Evolutionary conservation across 2,797 vertebrate genomes (phyloP).

Genomic region (Oreortyx pictus): DNA sequence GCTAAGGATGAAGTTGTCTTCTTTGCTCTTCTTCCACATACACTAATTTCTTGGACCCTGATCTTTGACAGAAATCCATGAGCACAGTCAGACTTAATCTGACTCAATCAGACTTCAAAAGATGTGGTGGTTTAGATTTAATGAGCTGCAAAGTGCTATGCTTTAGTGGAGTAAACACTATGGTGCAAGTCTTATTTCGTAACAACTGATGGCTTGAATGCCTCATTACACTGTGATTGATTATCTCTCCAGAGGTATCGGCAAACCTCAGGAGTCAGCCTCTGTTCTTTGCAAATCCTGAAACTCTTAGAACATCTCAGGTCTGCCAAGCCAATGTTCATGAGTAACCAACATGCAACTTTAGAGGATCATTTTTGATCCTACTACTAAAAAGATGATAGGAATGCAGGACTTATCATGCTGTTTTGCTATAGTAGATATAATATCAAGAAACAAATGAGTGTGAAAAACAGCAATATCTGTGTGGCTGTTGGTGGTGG

Average conservation of each 20-base stretch:
- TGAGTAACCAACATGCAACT: not conserved
- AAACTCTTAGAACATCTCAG: not conserved
- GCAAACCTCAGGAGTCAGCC: not conserved
- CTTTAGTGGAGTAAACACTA: not conserved
- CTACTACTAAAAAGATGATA: not conserved
- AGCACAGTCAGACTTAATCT: not conserved
- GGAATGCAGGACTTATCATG: not conserved
- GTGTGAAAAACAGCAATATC: not conserved
- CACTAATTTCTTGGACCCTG: no score
- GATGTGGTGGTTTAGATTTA: not conserved
- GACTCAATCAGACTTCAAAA: not conserved
- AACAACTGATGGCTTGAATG: not conserved
- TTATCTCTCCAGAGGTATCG: not conserved
- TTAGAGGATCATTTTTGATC: not conserved
- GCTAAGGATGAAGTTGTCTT: not conserved
- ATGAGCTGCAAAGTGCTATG: not conserved
- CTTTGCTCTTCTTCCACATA: not conserved
- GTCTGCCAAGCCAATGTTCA: not conserved
- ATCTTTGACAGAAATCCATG: not conserved
- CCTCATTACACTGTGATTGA: not conserved
- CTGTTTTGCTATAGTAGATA: not conserved
- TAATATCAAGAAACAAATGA: not conserved
- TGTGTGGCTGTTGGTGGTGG: not conserved
- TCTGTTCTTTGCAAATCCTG: not conserved
- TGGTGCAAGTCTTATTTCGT: not conserved